Evolutionary conservation across 2,797 vertebrate genomes (phyloP), one percentile per base, ranked within the genome.

Genomic region (Mormyrus hasselquistii): DNA sequence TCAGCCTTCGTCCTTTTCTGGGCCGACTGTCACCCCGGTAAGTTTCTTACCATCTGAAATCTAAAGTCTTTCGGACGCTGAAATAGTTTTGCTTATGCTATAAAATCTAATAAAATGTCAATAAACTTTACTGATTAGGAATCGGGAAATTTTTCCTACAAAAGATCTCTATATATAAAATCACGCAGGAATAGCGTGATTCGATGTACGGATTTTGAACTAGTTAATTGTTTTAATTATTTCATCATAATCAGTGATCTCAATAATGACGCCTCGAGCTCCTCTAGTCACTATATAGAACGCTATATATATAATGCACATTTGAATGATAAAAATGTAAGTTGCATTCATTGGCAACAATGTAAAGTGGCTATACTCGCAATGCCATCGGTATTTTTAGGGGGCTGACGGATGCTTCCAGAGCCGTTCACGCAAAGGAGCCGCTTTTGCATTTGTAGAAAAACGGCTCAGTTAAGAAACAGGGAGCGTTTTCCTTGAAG

Each of bases 1-100:
- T 95, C 97, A 93, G 94, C 96, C 94, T 95, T 94, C 90, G 93
- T 96, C 95, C 95, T 97, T 93, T 95, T 96, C 91, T 95, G 97
- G 96, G 97, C 97, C 94, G 94, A 97, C 90, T 97, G 96, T 94
- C 97, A 97, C 92, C 98, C 97, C 88, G 97, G 98, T 99, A 96
- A 98, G 98, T 98, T 95, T 91, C 57, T 55, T n/a, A 2, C 62
- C 10, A 86, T 90, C 91, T 69, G 89, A 88, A 76, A 53, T 34
- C 25, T 53, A 16, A 25, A 8, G 87, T 85, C 87, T 49, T 86
- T 87, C 65, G n/a, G 0, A 57, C 38, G 69, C 89, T 90, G 84
- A 87, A 73, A 38, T 62, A 47, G 8, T 83, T 41, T 57, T 29
- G 9, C 10, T 55, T 88, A 22, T 88, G n/a, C 53, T 59, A 44